Evolutionary conservation across 1,140 invertebrate genomes (phyloP).

Genomic region (Bombus fervidus): DNA sequence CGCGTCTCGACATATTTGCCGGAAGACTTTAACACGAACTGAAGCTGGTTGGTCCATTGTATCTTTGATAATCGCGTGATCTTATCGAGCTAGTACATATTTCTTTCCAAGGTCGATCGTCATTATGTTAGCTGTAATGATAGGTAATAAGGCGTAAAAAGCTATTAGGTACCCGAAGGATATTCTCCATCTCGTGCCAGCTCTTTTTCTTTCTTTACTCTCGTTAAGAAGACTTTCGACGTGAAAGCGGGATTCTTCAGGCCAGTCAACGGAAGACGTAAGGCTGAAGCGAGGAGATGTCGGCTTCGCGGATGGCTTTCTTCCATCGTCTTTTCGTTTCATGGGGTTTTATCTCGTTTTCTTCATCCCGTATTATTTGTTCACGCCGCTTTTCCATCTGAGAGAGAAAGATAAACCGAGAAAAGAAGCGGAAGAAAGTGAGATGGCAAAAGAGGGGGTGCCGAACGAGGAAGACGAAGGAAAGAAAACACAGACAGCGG

Average conservation of each 20-base stretch:
- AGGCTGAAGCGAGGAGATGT: constrained; percentile 43
- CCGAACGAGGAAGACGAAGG: background rate
- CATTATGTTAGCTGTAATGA: constrained; percentile 45
- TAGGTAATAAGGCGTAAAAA: constrained; percentile 70
- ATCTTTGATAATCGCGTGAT: background rate
- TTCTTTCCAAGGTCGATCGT: background rate
- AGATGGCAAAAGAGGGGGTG: background rate
- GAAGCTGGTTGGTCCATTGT: background rate
- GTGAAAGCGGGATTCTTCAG: constrained; percentile 54
- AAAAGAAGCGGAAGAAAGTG: background rate
- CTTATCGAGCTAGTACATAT: background rate
- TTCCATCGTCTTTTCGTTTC: constrained; percentile 42
- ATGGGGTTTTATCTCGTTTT: constrained; percentile 57
- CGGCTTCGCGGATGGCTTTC: constrained; percentile 46
- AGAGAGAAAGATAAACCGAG: too few species aligned
- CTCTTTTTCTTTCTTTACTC: constrained; percentile 37
- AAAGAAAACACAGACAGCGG: background rate
- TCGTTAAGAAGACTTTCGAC: constrained; percentile 48
- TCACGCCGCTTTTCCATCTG: constrained; percentile 10
- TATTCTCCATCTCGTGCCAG: constrained; percentile 34
- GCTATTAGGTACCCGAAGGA: constrained; percentile 62
- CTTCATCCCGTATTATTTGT: constrained; percentile 51
- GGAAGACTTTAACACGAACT: too few species aligned
- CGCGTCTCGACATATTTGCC: too few species aligned
- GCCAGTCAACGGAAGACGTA: constrained; percentile 44